Evolutionary conservation across 2,888 invertebrate genomes (phyloP), one percentile per base, ranked within the genome.

Genomic region (Antitype chi): DNA sequence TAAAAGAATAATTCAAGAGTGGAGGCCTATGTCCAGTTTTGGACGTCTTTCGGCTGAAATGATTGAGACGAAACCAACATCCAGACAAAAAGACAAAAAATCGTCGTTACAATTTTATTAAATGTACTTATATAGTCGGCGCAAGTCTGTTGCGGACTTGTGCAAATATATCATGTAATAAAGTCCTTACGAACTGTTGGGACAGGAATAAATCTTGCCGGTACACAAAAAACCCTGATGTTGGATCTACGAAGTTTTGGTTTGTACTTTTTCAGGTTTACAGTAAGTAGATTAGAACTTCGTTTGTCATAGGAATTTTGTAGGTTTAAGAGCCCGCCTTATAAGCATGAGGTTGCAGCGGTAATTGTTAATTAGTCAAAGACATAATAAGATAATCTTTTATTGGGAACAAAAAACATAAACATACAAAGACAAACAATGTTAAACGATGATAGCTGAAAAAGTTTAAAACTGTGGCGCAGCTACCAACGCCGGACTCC

Each of bases 161-260:
- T 60, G 70, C 66, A 84, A 57, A 80, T 79, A 84, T 84, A 69
- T 70, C 55, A 43, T 66, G 66, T 66, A 43, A 78, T 78, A 83
- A 78, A 78, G 43, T 84, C 59, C 25, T 28, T 43, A 38, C 17
- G 32, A 70, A 66, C 60, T 82, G 67, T 55, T 25, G 49, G 78
- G 38, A 77, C 67, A 55, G 17, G 43, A 67, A 79, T 79, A 79
- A 68, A 67, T 82, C 62, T n/a, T 55, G 3, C 23, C n/a, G 43
- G 28, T n/a, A 52, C 17, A 67, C 47, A 82, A 77, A 82, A 68
- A 77, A 28, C n/a, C 28, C 28, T 28, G 38, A 76, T 32, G 64
- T 60, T 47, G 59, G 66, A 49, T 67, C 38, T 67, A 43, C 28
- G 55, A 62, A 76, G 47, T 82, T 55, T 66, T 53, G 17, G 52